phyloP scores from a whole-genome alignment of 1,140 invertebrate species.

The Hydropsyche tenuis region DNA sequence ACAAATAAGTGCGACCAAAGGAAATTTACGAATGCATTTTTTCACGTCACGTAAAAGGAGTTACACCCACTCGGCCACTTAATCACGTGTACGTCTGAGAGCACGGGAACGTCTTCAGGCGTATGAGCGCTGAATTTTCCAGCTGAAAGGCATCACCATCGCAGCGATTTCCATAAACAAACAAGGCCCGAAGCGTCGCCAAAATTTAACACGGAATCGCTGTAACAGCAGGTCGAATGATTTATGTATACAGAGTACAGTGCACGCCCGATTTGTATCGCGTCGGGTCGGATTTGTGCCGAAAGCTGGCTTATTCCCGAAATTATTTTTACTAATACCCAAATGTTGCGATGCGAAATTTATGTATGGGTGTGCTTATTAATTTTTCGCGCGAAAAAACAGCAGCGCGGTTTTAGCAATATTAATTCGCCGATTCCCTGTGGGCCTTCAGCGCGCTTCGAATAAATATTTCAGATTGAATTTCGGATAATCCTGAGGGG shows the following conservation, averaged over 20 bases:
- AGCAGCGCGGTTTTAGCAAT: neutral
- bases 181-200: constrained; percentile 4
- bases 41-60: constrained; percentile 1
- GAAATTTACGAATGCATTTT: constrained; percentile 20
- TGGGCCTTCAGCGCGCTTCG: neutral
- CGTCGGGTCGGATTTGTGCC: too few relatives aligned
- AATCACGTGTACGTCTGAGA: constrained; percentile 1
- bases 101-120: too few relatives aligned
- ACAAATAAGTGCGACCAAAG: too few relatives aligned
- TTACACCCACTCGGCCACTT: neutral
- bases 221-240: constrained; percentile 5
- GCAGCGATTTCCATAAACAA: constrained; percentile 27
- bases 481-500: constrained; percentile 5
- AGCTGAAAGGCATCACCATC: constrained; percentile 12
- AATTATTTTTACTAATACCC: too few relatives aligned
- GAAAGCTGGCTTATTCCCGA: too few relatives aligned
- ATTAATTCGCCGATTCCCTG: neutral
- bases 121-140: neutral
- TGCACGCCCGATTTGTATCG: too few relatives aligned
- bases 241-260: neutral
- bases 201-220: constrained; percentile 21
- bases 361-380: too few relatives aligned
- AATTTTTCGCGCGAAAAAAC: too few relatives aligned
- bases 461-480: constrained; percentile 21
- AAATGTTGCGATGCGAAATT: too few relatives aligned